Conservation (phyloP, 2,797 vertebrate species). For the Pipistrellus pygmaeus region DNA sequence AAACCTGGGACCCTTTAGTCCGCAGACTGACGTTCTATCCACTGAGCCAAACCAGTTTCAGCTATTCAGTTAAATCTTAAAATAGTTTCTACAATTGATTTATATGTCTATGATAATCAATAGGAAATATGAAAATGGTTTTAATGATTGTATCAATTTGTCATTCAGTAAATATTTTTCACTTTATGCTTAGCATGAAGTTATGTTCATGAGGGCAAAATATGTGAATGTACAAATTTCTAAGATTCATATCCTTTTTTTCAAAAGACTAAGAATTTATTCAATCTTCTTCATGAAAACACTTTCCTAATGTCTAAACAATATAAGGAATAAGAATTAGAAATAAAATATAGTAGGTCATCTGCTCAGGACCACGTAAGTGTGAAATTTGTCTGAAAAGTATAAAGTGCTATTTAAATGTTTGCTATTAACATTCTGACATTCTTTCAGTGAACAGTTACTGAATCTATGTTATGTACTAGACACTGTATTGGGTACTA, state of each 20-base stretch:
- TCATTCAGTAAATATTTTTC: slow-evolving; percentile 30
- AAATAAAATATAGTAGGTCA: slow-evolving; percentile 40
- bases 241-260: slow-evolving; percentile 55
- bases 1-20: too few relatives aligned
- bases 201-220: slow-evolving; percentile 37
- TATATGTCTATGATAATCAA: slow-evolving; percentile 37
- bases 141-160: slow-evolving; percentile 26
- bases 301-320: slow-evolving; percentile 8
- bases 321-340: slow-evolving; percentile 31
- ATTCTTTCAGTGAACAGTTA: background rate
- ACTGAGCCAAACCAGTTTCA: too few relatives aligned
- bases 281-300: slow-evolving; percentile 52
- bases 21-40: too few relatives aligned
- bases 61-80: background rate
- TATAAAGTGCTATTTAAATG: background rate
- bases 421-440: background rate
- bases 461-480: background rate
- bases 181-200: background rate
- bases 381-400: slow-evolving; percentile 37
- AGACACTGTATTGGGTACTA: background rate
- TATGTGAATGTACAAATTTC: background rate
- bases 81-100: background rate
- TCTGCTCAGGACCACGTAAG: background rate
- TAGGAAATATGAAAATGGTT: background rate
- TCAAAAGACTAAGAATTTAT: slow-evolving; percentile 49